Conservation (phyloP, 92 coral and sea anemone genomes). For the Porites cylindrica region DNA sequence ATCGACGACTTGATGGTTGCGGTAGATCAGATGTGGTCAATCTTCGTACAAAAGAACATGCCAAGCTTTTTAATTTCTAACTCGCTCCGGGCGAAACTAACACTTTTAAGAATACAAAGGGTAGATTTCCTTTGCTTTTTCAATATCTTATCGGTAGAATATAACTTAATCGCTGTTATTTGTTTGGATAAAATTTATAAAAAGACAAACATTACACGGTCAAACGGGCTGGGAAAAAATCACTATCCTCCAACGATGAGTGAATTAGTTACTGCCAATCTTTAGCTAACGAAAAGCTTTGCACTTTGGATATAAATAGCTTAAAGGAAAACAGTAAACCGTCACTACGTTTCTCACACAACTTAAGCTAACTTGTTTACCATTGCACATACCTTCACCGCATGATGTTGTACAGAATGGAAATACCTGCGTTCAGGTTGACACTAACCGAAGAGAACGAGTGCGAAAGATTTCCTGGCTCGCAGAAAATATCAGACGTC, state of each 20-base stretch:
- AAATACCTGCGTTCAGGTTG: not conserved
- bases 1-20: not conserved
- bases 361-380: not conserved
- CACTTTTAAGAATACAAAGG: not conserved
- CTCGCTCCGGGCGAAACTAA: not conserved
- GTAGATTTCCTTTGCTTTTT: not conserved
- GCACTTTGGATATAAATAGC: not conserved
- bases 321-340: conserved; percentile 1
- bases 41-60: not conserved
- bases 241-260: too few species aligned
- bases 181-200: not conserved
- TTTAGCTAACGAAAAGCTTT: not conserved
- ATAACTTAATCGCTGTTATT: not conserved
- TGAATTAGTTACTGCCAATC: not conserved
- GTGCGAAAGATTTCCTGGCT: not conserved
- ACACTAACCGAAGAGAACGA: not conserved
- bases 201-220: not conserved
- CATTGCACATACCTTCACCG: conserved; percentile 35
- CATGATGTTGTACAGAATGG: not conserved
- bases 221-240: too few species aligned
- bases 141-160: conserved; percentile 4
- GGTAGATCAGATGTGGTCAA: conserved; percentile 4
- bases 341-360: conserved; percentile 2
- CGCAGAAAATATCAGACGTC: not conserved
- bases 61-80: not conserved